These are phyloP conservation scores for Panulirus ornatus DNA, from an alignment of 1,140 invertebrate genomes.

Conservation along the genomic window DNA sequence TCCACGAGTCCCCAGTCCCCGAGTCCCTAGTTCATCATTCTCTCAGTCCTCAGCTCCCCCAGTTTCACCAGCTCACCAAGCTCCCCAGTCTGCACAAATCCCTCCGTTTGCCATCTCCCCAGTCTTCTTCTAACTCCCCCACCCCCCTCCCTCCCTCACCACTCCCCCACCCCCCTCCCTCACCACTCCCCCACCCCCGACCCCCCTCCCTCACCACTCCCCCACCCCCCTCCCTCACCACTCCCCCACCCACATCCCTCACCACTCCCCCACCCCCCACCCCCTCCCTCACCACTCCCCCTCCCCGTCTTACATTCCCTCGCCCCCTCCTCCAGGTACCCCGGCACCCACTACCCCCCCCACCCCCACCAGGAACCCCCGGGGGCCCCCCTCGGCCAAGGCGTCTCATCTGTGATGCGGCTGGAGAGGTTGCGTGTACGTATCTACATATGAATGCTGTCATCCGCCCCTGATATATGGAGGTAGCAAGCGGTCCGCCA, in stretches of 20 bases:
- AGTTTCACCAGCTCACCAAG: too few relatives aligned
- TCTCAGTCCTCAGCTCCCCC: too few relatives aligned
- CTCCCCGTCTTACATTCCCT: too few relatives aligned
- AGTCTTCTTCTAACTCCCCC: background rate
- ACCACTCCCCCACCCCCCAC: background rate
- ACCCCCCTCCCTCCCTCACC: background rate
- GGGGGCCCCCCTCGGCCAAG: background rate
- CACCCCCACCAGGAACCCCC: background rate
- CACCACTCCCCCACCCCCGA: background rate
- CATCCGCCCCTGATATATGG: conserved; percentile 68
- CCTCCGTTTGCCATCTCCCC: background rate
- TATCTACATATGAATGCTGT: conserved; percentile 73
- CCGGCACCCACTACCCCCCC: background rate
- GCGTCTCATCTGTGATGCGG: conserved; percentile 21
- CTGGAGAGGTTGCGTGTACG: conserved; percentile 43
- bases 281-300: background rate
- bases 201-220: background rate
- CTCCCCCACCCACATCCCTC: background rate
- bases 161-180: background rate
- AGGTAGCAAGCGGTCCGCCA: conserved; percentile 60
- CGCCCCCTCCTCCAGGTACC: background rate
- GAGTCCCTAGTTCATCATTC: too few relatives aligned
- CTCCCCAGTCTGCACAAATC: too few relatives aligned
- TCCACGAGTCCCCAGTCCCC: too few relatives aligned
- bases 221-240: too few relatives aligned